Base-by-base conservation (phyloP, 2,888 invertebrate genomes). In the Temnothorax unifasciatus region DNA sequence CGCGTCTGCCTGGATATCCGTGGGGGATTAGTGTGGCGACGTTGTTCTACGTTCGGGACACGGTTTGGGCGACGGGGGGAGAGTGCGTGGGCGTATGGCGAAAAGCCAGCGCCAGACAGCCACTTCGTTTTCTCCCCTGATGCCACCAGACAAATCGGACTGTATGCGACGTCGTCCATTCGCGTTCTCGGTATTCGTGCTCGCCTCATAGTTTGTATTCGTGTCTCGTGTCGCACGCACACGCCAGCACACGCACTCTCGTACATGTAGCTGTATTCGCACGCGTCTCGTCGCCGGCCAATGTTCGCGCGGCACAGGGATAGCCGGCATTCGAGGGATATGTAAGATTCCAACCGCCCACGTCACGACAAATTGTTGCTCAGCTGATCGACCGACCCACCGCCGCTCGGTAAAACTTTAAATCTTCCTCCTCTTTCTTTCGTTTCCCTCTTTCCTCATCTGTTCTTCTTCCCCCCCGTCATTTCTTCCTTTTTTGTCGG, bases 71-170 rank as follows among this genome's bases (percentile, higher is more conserved):
- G 74, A 50, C 38, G 57, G 61, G 25, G 21, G 13, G 44, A 47
- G 64, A 21, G 50, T 59, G 91, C 87, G 91, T 91, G 90, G 91
- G 91, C 87, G 91, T 87, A 90, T 91, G 91, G 92, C 91, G 90
- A 90, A 91, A 89, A 91, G 91, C 90, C 92, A 91, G 81, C 87
- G 87, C 57, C 89, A 87, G 88, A 88, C 91, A 90, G 85, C 88
- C 89, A 85, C 91, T 89, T 86, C 87, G 90, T 90, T 91, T 91
- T 86, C 87, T 87, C 84, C 54, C 68, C 84, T 61, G 84, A 87
- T 75, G 79, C 87, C 82, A 74, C 47, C 86, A 84, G 89, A 89
- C 90, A 89, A 87, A 90, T 89, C 89, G 90, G 61, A 83, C 73
- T 69, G 59, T 86, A 61, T 75, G 73, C 82, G 76, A 75, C 59